Conservation (phyloP, 2,888 invertebrate genomes). For the Punctoribates punctum region DNA sequence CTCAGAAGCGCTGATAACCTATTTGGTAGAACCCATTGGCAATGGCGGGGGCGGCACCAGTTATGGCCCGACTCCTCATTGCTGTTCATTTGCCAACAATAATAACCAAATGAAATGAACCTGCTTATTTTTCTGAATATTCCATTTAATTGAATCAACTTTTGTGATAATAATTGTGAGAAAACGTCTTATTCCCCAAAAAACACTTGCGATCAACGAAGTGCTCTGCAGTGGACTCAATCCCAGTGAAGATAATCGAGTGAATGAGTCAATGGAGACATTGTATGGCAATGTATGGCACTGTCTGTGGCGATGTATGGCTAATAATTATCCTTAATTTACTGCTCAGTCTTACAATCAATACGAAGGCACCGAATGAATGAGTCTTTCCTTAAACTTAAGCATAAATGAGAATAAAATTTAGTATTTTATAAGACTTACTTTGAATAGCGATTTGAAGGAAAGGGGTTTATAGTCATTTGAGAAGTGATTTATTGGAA, state of each 20-base stretch:
- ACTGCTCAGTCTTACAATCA: neutral
- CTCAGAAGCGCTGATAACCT: conserved; percentile 21
- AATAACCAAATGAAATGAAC: neutral
- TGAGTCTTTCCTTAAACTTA: neutral
- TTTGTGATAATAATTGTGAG: neutral
- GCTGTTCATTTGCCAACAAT: conserved; percentile 3
- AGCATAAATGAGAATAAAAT: neutral
- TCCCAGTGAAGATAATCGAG: neutral
- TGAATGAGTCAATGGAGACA: neutral
- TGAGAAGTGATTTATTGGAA: conserved; percentile 7
- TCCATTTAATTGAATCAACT: neutral
- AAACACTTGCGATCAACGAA: neutral
- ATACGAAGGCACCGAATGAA: neutral
- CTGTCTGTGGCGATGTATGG: neutral
- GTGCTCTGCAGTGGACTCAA: neutral
- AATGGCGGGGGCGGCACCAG: neutral
- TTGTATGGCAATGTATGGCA: neutral
- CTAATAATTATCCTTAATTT: conserved; percentile 1
- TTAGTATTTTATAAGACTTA: neutral
- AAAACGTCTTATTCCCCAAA: neutral
- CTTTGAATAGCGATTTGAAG: neutral
- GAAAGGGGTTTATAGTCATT: neutral
- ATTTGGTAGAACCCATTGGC: conserved; percentile 22
- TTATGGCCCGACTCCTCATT: neutral
- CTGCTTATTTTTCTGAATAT: neutral